A percentile compares a stretch with the other conserved stretches of the same genome.
Evolutionary conservation across 1,140 invertebrate species (phyloP).

Genomic region (Drosophila lowei): DNA sequence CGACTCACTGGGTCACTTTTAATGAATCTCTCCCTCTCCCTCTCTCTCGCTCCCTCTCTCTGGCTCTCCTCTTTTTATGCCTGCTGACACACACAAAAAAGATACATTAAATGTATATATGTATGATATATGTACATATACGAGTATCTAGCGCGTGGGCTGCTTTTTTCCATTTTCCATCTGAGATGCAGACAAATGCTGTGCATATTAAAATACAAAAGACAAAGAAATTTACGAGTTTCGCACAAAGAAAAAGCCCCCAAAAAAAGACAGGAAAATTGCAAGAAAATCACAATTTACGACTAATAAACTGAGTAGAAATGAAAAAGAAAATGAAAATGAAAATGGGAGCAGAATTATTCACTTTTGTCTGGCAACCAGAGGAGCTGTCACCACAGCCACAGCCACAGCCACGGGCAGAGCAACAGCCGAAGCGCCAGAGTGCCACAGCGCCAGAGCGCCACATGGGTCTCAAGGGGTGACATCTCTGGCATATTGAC

Average conservation of each 20-base stretch:
- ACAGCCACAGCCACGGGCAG: too few relatives aligned
- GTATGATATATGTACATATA: constrained; percentile 4
- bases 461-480: background rate
- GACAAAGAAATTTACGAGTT: constrained; percentile 38
- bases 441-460: too few relatives aligned
- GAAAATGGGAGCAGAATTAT: constrained; percentile 33
- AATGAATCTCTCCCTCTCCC: background rate
- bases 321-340: constrained; percentile 39
- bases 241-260: constrained; percentile 28
- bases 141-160: constrained; percentile 1
- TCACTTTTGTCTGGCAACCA: constrained; percentile 29
- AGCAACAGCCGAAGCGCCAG: too few relatives aligned
- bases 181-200: constrained; percentile 35
- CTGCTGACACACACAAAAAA: too few relatives aligned
- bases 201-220: constrained; percentile 39
- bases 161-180: constrained; percentile 16
- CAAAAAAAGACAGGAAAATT: constrained; percentile 2
- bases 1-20: constrained; percentile 27
- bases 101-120: background rate
- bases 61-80: too few relatives aligned
- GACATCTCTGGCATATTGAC: constrained; percentile 44
- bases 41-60: too few relatives aligned
- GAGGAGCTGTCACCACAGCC: constrained; percentile 27
- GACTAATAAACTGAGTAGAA: constrained; percentile 48
- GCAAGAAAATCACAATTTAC: constrained; percentile 42